A percentile compares a stretch with the other conserved stretches of the same genome.
These are phyloP conservation scores for Drosophila fulvimacula DNA, from an alignment of 2,888 invertebrate genomes.

Conservation along the genomic window DNA sequence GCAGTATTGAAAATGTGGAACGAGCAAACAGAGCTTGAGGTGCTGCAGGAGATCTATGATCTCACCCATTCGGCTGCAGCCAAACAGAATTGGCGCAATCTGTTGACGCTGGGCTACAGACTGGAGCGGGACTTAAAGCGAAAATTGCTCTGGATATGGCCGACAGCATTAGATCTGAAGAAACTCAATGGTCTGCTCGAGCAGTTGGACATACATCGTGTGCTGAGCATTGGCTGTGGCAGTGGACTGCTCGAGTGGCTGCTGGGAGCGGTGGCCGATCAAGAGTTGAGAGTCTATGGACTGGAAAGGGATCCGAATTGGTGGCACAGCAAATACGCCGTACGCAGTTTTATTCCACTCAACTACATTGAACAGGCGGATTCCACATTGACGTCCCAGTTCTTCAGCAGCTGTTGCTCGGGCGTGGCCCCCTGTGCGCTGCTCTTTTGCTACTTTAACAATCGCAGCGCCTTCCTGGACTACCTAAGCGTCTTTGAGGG, in stretches of 20 bases:
- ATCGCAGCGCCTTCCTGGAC: slow-evolving; percentile 88
- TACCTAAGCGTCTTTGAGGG: slow-evolving; percentile 89
- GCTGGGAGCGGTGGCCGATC: slow-evolving; percentile 86
- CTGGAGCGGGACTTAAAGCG: slow-evolving; percentile 82
- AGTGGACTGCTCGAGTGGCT: slow-evolving; percentile 94
- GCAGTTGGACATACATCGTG: slow-evolving; percentile 85
- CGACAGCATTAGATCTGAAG: slow-evolving; percentile 87
- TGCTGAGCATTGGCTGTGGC: slow-evolving; percentile 92
- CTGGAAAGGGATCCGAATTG: slow-evolving; percentile 92
- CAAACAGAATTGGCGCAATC: slow-evolving; percentile 85
- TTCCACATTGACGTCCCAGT: slow-evolving; percentile 49
- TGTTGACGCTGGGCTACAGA: slow-evolving; percentile 77
- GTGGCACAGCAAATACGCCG: slow-evolving; percentile 92
- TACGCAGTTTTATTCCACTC: slow-evolving; percentile 89
- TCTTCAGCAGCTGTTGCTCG: slow-evolving; percentile 85
- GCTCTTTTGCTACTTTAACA: slow-evolving; percentile 93
- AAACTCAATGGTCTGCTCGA: slow-evolving; percentile 86
- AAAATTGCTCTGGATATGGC: slow-evolving; percentile 91
- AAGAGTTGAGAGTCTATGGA: slow-evolving; percentile 85
- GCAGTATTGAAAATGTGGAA: slow-evolving; percentile 63
- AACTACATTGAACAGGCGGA: slow-evolving; percentile 85
- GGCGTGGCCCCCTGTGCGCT: slow-evolving; percentile 85
- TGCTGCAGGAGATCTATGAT: slow-evolving; percentile 57
- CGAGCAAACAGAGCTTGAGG: slow-evolving; percentile 53
- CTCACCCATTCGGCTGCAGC: slow-evolving; percentile 52